Evolutionary conservation across 2,888 invertebrate genomes (phyloP), one percentile per base, ranked within the genome.

Genomic region (Callyntrura sp.): DNA sequence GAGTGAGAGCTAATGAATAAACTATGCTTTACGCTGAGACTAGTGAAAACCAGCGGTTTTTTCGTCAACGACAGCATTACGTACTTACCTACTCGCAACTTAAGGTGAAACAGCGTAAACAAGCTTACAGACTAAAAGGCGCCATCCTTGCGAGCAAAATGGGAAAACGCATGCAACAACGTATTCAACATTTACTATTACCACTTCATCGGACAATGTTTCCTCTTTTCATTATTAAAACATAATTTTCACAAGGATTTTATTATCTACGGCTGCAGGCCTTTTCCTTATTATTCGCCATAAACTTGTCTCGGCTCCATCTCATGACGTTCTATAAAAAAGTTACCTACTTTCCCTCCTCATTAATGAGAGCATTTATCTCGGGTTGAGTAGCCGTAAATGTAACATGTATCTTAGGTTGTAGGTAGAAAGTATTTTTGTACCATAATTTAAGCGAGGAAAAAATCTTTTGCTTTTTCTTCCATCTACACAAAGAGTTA

Each of bases 1-100:
- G n/a, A n/a, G n/a, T 65, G 3, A 28, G 25, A 65, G 28, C 28
- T 65, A 28, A 65, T 65, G 65, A 65, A 28, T 28, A 65, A 65
- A 65, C 25, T 65, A 65, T 11, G 28, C 14, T 12, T 25, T 5
- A 14, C n/a, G 12, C n/a, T 9, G 6, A 57, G 11, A 45, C 45
- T 14, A 28, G 11, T n/a, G 28, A 65, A 65, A 25, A 65, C 65
- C 65, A 65, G 12, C 4, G 28, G 25, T 12, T 28, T 65, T 12
- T n/a, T 9, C 14, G 17, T 57, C n/a, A 14, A n/a, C n/a, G n/a
- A n/a, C n/a, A n/a, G n/a, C n/a, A n/a, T n/a, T n/a, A n/a, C n/a
- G n/a, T n/a, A n/a, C n/a, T 20, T 65, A 28, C 25, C 65, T 65
- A 28, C n/a, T 65, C 25, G 14, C 4, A 1, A 28, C 14, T 23